Base-by-base conservation (phyloP, 2,797 vertebrate genomes). In the Echiichthys vipera region DNA sequence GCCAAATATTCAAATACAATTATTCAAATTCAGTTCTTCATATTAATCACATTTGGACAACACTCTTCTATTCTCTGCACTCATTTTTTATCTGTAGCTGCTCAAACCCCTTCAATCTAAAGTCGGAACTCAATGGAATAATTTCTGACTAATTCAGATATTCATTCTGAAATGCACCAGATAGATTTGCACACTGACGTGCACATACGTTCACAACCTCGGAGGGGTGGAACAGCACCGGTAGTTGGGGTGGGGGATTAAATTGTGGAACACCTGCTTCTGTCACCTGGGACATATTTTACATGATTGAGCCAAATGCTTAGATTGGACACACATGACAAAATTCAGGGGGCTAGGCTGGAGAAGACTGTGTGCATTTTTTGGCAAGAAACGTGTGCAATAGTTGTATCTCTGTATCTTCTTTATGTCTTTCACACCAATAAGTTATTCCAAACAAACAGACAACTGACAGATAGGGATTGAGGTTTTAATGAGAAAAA, bases 401-500 rank as follows among this genome's bases (percentile, higher is more conserved):
- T 46, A 30, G 64, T 53, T 70, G 53, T 70, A 12, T 80, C 54
- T 43, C 50, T 37, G 42, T 37, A 30, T 71, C 65, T 72, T 34
- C 76, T 76, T 58, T 46, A 62, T 63, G 78, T 71, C 55, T 74
- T 45, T 56, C 63, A 66, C 54, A 51, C 40, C 65, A 74, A 75
- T 84, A 88, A 77, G 30, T 82, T 83, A 76, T 77, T 84, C 83
- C 77, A 86, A 86, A 88, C 81, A 87, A 88, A 90, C 67, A 89
- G 85, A 87, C 63, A 84, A 83, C 58, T 90, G 90, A 93, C 67
- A 46, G 86, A 93, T 88, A 84, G 76, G 85, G 81, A 84, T 85
- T 76, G 84, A 81, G 84, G 78, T 88, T 91, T 88, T 93, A 94
- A 94, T 94, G 93, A 93, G 90, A 89, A 90, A 84, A 78, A 81